phyloP scores from a whole-genome alignment of 2,888 invertebrate genomes.

The Phrixothrix hirtus region DNA sequence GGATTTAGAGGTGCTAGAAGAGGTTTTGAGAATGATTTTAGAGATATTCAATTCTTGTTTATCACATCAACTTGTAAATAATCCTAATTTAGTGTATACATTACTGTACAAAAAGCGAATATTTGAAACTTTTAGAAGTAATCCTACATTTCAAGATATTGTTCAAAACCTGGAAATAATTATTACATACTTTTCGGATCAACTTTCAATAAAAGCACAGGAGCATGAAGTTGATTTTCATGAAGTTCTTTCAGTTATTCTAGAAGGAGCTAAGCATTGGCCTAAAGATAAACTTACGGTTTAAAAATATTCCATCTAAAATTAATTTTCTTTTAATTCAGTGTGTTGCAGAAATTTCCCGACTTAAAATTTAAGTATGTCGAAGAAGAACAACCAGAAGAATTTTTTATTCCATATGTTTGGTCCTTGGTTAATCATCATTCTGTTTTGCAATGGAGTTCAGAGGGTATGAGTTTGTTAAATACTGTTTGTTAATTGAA shows the following conservation, averaged over 20 bases:
- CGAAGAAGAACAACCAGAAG: slow-evolving; percentile 97
- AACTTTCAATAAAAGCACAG: slow-evolving; percentile 63
- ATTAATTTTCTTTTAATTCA: background rate
- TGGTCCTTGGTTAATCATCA: slow-evolving; percentile 83
- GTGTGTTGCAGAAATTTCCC: slow-evolving; percentile 89
- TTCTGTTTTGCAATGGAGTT: slow-evolving; percentile 52
- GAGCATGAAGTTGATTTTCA: slow-evolving; percentile 76
- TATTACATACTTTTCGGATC: slow-evolving; percentile 69
- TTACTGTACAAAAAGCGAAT: slow-evolving; percentile 90
- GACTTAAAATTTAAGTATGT: slow-evolving; percentile 99
- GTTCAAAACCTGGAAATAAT: slow-evolving; percentile 95
- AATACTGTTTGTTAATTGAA: slow-evolving; percentile 39
- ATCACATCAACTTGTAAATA: slow-evolving; percentile 82
- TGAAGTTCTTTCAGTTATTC: slow-evolving; percentile 86
- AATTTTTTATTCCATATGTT: slow-evolving; percentile 99
- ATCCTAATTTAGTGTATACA: slow-evolving; percentile 93
- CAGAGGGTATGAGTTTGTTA: slow-evolving; percentile 39
- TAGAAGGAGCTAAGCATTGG: slow-evolving; percentile 91
- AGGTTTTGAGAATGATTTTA: slow-evolving; percentile 93
- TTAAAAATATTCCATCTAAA: slow-evolving; percentile 41
- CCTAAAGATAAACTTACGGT: slow-evolving; percentile 92
- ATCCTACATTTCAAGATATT: slow-evolving; percentile 89
- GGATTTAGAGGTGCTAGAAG: slow-evolving; percentile 90
- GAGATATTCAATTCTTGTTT: slow-evolving; percentile 97
- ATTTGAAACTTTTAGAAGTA: slow-evolving; percentile 83